Evolutionary conservation across 2,888 invertebrate species (phyloP), one percentile per base, ranked within the genome.

Genomic region (Pocota personata): DNA sequence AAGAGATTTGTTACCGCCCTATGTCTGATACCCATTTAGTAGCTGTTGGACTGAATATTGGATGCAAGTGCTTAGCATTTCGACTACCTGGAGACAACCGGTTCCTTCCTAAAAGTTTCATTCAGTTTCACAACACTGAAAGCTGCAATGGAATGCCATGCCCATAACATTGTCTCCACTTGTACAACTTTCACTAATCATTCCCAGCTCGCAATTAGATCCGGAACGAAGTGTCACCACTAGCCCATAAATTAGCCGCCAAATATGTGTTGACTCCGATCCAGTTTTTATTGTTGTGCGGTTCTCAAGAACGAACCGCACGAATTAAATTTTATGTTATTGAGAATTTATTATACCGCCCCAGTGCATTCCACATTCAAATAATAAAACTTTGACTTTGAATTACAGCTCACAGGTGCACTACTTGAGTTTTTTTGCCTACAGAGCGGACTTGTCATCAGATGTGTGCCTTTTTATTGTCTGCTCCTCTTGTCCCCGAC

Each of bases 291-390:
- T 60, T 72, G 75, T n/a, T 48, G 30, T 46, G 16, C 30, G 8
- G 14, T 6, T 43, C 71, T 35, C n/a, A 21, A 62, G 55, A 52
- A 21, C 46, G 24, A 43, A 24, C 50, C 55, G 6, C 27, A 14
- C 52, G n/a, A 40, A 43, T 64, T 64, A 2, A 14, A 19, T 62
- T 16, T 14, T 24, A 10, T 40, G 46, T 16, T 35, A 35, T 57
- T 37, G 35, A 32, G 10, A 77, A 77, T 77, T 77, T 77, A 77
- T 69, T 58, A 69, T 69, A 67, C 58, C 77, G 77, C 35, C 60
- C n/a, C 40, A 32, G 37, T 40, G 77, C 40, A 73, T 62, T 62
- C 62, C 62, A 52, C 62, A 4, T 24, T 43, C 46, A 16, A 43
- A 16, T 35, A 57, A 35, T 35, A 35, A 35, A 57, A 32, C 5